Percentiles rank a stretch among this genome's conserved stretches.
Conservation (phyloP, 2,797 vertebrate species). For the Ptychadena robeensis region DNA sequence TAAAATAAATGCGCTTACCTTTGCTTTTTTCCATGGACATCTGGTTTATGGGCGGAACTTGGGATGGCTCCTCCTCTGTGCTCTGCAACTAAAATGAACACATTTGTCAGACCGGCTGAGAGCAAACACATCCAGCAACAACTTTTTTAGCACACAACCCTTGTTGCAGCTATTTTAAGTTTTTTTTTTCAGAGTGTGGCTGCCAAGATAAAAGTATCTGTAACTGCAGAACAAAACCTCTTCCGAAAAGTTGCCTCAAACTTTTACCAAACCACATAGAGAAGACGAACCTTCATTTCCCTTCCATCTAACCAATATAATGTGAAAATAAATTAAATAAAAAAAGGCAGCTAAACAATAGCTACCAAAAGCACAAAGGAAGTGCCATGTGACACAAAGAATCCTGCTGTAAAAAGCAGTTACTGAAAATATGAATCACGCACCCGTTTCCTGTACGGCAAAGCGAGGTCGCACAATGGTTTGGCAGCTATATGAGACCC, state of each 20-base stretch:
- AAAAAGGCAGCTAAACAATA: constrained; percentile 10
- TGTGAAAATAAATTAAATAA: background rate
- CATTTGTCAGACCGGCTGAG: background rate
- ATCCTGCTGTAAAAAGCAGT: constrained; percentile 18
- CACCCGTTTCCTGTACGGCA: constrained; percentile 40
- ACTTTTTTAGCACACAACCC: background rate
- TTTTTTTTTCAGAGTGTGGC: background rate
- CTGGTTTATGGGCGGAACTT: constrained; percentile 70
- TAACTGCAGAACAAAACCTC: background rate
- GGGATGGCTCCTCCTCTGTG: constrained; percentile 85
- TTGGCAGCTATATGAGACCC: constrained; percentile 38
- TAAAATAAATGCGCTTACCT: constrained; percentile 31
- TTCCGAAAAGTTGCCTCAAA: background rate
- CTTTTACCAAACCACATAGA: constrained; percentile 8
- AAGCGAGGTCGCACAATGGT: constrained; percentile 35
- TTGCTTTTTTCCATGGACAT: constrained; percentile 70
- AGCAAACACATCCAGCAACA: background rate
- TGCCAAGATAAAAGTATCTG: constrained; percentile 28
- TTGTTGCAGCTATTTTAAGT: constrained; percentile 16
- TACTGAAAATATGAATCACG: constrained; percentile 44
- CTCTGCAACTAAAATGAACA: constrained; percentile 84
- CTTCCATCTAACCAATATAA: background rate
- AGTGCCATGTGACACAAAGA: constrained; percentile 23
- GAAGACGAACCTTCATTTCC: background rate
- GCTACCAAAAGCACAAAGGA: constrained; percentile 42